Conservation (phyloP, 2,797 vertebrate genomes). For the Gouania willdenowi region DNA sequence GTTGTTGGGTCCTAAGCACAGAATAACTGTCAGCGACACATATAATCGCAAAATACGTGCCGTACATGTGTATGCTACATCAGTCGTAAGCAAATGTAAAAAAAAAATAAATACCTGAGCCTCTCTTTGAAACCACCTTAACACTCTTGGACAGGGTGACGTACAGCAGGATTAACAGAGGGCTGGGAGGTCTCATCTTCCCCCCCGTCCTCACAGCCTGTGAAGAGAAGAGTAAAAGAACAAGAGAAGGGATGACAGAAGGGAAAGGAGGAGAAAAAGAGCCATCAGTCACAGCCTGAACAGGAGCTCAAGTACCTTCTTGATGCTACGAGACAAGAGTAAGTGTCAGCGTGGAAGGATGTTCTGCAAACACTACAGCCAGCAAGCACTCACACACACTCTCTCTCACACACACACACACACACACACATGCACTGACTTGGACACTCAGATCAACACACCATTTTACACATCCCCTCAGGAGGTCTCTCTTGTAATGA, state of each 20-base stretch:
- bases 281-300: constrained; percentile 38
- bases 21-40: neutral
- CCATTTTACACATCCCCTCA: constrained; percentile 21
- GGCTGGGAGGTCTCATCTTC: constrained; percentile 95
- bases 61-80: neutral
- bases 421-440: neutral
- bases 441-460: constrained; percentile 24
- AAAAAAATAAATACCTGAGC: constrained; percentile 82
- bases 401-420: neutral
- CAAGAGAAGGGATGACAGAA: neutral
- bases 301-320: constrained; percentile 39
- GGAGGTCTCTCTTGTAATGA: constrained; percentile 48
- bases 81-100: no score
- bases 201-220: constrained; percentile 67
- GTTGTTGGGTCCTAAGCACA: no score
- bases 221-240: constrained; percentile 7
- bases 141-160: constrained; percentile 86
- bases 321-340: constrained; percentile 27
- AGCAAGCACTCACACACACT: constrained; percentile 1
- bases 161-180: constrained; percentile 91
- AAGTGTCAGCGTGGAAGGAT: constrained; percentile 20
- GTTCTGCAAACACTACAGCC: constrained; percentile 9
- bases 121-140: constrained; percentile 96
- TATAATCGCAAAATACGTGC: neutral
- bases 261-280: constrained; percentile 7